Evolutionary conservation across 2,888 invertebrate species (phyloP), one percentile per base, ranked within the genome.

Genomic region (Cheilosia pagana): DNA sequence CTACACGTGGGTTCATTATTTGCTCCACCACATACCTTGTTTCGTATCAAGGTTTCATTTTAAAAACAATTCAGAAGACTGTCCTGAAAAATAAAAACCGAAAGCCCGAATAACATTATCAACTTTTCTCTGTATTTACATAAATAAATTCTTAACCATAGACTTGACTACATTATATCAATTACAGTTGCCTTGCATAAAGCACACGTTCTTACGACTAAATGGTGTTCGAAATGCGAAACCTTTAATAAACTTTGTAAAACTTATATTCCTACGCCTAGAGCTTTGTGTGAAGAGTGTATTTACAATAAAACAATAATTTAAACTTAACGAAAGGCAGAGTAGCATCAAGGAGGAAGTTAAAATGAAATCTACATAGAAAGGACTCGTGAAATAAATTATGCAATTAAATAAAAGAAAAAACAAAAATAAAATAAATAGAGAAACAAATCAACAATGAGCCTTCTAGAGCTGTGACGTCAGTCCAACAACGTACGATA

Each of bases 401-500:
- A 79, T 45, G 60, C 45, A 55, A 31, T 35, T 39, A 63, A 48
- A 60, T 70, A 71, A 57, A 63, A 79, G 76, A 63, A 52, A 74
- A 71, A 57, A 63, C 76, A 76, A 63, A 52, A 74, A 67, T 43
- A 70, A 79, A 75, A 70, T 76, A 77, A 62, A 78, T 59, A 71
- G 70, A 63, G 35, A 35, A 35, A 12, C 35, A 72, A 50, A 53
- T 25, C 45, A 68, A 62, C 50, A 70, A 59, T 52, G 14, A 82
- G 57, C 50, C 31, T 81, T 79, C 88, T 88, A 91, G 81, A 90
- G 88, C 82, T 89, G 91, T 72, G 89, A 87, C 74, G 91, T 92
- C 70, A 91, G 88, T 74, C 91, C 92, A 53, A 91, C 94, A 1
- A 94, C 94, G 87, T 94, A 94, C 81, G 94, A 94, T 88, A 98